Percentiles rank a stretch among this genome's conserved stretches.
Evolutionary conservation across 1,140 invertebrate species (phyloP).

Genomic region (Lepidurus arcticus): DNA sequence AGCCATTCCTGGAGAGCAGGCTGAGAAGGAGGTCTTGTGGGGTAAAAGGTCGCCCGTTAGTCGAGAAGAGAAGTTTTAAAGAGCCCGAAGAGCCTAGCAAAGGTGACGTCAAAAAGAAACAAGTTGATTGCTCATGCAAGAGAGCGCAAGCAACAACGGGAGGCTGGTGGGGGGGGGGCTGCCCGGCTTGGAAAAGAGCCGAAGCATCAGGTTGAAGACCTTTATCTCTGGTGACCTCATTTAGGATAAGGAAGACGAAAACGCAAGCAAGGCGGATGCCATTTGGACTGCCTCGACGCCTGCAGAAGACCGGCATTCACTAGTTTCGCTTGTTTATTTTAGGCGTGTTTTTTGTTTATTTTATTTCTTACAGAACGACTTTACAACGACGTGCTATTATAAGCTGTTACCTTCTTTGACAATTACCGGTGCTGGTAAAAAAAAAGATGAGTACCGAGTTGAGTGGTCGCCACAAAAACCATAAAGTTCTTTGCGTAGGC

Average conservation of each 20-base stretch:
- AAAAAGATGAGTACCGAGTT: no score
- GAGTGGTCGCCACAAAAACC: no score
- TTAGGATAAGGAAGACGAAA: conserved; percentile 16
- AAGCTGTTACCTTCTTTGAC: no score
- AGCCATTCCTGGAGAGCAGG: not conserved
- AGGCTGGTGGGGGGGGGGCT: not conserved
- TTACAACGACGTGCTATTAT: no score
- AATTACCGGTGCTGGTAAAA: no score
- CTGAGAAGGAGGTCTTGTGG: not conserved
- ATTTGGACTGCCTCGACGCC: not conserved
- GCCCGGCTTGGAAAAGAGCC: not conserved
- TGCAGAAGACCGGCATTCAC: not conserved
- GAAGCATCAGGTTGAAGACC: conserved; percentile 9
- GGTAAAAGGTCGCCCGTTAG: conserved; percentile 1
- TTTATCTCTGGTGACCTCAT: conserved; percentile 18
- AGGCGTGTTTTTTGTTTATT: not conserved
- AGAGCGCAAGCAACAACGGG: conserved; percentile 5
- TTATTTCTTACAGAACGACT: not conserved
- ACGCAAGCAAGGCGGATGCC: not conserved
- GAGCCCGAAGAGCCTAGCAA: not conserved
- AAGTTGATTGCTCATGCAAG: conserved; percentile 1
- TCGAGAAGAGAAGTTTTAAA: not conserved
- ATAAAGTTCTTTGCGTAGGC: not conserved
- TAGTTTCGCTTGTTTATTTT: not conserved
- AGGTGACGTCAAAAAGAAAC: not conserved